A percentile compares a stretch with the other conserved stretches of the same genome.
Conservation (phyloP, 2,113 vertebrate genomes). For the Butorides virescens region DNA sequence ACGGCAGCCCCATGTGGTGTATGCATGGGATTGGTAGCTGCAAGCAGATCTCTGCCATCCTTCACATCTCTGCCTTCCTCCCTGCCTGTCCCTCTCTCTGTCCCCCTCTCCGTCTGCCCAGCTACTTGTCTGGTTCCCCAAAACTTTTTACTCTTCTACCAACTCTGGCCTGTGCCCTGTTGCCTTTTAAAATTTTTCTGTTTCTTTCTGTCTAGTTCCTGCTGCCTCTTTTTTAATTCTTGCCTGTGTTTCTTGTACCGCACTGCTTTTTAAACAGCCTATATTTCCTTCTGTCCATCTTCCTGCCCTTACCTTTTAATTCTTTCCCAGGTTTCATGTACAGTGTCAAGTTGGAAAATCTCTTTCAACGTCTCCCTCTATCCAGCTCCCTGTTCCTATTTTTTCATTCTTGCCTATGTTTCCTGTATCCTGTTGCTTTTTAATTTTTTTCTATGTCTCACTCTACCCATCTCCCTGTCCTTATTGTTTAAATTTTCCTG, state of each 20-base stretch:
- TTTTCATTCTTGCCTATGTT: neutral
- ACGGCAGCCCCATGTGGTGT: too few species aligned
- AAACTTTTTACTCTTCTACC: neutral
- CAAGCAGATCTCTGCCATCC: too few species aligned
- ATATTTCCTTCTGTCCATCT: neutral
- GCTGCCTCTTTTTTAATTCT: neutral
- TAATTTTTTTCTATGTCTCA: neutral
- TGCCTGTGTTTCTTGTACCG: neutral
- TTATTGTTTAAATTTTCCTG: neutral
- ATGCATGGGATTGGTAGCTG: too few species aligned
- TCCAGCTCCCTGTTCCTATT: neutral
- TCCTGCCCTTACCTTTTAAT: neutral
- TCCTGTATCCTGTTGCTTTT: neutral
- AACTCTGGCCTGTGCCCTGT: neutral
- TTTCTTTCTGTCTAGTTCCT: neutral
- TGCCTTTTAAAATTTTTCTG: neutral
- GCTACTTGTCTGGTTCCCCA: neutral
- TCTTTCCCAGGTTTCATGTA: neutral
- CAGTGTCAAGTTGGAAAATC: neutral
- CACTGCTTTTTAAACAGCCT: neutral
- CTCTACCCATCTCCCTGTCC: neutral
- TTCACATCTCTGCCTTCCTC: too few species aligned
- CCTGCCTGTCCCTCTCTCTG: too few species aligned
- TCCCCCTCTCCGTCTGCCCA: neutral
- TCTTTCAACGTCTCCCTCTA: neutral